Percentiles rank a stretch among this genome's conserved stretches.
Conservation (phyloP, 2,113 vertebrate species). For the Plotosus lineatus region DNA sequence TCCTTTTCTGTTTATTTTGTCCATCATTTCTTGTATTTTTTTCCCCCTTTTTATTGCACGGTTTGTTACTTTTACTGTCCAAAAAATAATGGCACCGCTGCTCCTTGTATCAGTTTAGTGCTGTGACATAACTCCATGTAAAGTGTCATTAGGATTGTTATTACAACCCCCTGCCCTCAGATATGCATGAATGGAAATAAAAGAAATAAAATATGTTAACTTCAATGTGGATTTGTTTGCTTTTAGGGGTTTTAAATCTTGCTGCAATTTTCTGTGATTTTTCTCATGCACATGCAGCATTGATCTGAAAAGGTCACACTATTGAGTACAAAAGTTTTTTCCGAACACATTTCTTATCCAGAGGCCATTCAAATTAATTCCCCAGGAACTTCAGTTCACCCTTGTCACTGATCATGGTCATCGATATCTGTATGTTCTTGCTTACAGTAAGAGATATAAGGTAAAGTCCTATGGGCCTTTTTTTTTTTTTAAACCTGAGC, state of each 20-base stretch:
- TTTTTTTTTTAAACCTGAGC: no score
- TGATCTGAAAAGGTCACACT: background rate
- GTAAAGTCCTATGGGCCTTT: no score
- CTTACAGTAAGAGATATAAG: no score
- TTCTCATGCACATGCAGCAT: background rate
- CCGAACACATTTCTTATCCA: background rate
- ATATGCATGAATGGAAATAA: constrained; percentile 98
- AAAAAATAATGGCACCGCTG: constrained; percentile 83
- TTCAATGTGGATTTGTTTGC: constrained; percentile 79
- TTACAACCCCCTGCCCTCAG: constrained; percentile 78
- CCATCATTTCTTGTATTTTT: constrained; percentile 70
- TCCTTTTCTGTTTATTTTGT: constrained; percentile 66
- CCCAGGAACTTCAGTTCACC: background rate
- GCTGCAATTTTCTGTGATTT: background rate
- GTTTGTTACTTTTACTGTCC: constrained; percentile 90
- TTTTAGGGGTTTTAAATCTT: constrained; percentile 2
- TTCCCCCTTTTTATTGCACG: constrained; percentile 87
- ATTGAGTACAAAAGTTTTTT: background rate
- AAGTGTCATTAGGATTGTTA: constrained; percentile 92
- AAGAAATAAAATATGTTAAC: constrained; percentile 88
- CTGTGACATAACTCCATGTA: constrained; percentile 84
- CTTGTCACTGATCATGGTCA: no score
- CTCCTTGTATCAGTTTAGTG: constrained; percentile 92
- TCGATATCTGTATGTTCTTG: no score
- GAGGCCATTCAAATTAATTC: background rate